Conservation (phyloP, 1,140 invertebrate genomes). For the Dendrolimus kikuchii region DNA sequence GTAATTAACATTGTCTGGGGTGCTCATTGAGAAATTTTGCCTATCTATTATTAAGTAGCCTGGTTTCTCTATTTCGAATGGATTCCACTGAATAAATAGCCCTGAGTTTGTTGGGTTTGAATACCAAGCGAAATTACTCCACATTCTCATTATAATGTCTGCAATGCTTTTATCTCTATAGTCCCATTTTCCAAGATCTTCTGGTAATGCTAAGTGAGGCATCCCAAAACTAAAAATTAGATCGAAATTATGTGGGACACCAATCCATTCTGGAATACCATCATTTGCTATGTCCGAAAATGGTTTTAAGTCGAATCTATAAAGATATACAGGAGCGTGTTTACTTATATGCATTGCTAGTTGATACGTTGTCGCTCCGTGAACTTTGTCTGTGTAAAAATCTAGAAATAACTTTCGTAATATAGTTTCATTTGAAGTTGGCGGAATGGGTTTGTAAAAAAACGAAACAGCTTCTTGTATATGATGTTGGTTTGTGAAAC, state of each 20-base stretch:
- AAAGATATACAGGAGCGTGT: conserved; percentile 75
- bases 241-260: conserved; percentile 85
- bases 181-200: conserved; percentile 78
- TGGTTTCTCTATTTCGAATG: conserved; percentile 75
- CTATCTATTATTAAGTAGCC: conserved; percentile 81
- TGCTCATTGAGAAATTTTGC: conserved; percentile 80
- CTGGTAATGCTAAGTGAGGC: conserved; percentile 75
- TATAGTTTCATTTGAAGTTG: conserved; percentile 73
- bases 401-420: conserved; percentile 76
- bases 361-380: conserved; percentile 78
- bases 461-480: conserved; percentile 82
- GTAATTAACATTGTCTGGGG: conserved; percentile 77
- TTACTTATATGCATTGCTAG: conserved; percentile 77
- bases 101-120: conserved; percentile 79
- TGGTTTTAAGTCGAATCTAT: conserved; percentile 84
- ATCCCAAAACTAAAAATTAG: conserved; percentile 85
- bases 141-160: conserved; percentile 83
- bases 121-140: conserved; percentile 81
- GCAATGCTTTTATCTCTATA: conserved; percentile 81
- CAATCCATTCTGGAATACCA: conserved; percentile 80
- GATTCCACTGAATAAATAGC: conserved; percentile 81
- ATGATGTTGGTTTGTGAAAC: conserved; percentile 78
- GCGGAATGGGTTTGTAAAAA: conserved; percentile 79
- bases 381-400: conserved; percentile 82
- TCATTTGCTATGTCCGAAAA: conserved; percentile 75